Conservation (phyloP, 1,140 invertebrate genomes). For the Himalopsyche phryganea region DNA sequence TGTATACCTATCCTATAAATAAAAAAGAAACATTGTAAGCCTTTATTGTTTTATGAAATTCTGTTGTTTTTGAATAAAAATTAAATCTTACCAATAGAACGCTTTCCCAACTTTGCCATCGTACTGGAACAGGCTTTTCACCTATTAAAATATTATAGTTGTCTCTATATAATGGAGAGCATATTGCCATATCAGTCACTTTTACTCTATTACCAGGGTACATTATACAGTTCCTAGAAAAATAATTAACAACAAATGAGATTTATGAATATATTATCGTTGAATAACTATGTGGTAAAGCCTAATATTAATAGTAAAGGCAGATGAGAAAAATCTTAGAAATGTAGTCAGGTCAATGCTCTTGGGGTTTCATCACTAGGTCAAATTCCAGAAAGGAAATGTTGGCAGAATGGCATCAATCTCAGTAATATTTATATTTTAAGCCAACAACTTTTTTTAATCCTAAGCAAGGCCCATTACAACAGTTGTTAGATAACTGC, state of each 20-base stretch:
- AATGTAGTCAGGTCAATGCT: background rate
- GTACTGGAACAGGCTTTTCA: constrained; percentile 58
- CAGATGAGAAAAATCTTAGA: background rate
- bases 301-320: background rate
- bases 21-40: constrained; percentile 9
- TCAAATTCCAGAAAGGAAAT: background rate
- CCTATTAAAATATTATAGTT: constrained; percentile 69
- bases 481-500: too few relatives aligned
- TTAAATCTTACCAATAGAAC: constrained; percentile 58
- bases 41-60: background rate
- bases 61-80: background rate
- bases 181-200: constrained; percentile 72
- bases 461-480: too few relatives aligned
- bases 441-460: too few relatives aligned
- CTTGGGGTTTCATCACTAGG: background rate
- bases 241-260: constrained; percentile 3
- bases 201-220: constrained; percentile 67
- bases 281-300: background rate
- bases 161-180: constrained; percentile 61
- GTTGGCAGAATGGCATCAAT: background rate
- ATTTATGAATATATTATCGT: background rate
- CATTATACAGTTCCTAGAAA: constrained; percentile 72
- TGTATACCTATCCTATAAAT: constrained; percentile 61
- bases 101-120: constrained; percentile 73
- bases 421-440: too few relatives aligned